Conservation (phyloP, 2,797 vertebrate species). For the Halcyon leucocephala region DNA sequence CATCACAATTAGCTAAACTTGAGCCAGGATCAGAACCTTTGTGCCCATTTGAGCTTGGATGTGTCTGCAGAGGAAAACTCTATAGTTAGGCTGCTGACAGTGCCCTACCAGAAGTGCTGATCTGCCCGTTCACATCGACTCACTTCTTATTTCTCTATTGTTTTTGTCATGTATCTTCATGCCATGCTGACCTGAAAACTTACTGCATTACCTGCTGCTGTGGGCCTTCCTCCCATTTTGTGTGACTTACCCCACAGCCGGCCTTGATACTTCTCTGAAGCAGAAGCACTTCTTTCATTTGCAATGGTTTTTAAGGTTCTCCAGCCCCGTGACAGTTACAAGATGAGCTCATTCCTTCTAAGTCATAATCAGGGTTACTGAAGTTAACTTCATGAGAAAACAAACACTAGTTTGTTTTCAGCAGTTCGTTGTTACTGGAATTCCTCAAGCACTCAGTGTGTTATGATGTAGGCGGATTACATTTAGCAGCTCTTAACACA, state of each 20-base stretch:
- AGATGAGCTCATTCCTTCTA: neutral
- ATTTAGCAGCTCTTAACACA: neutral
- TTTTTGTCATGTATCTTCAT: neutral
- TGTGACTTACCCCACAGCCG: neutral
- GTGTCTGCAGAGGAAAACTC: neutral
- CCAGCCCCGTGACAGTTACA: neutral
- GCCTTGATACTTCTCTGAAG: neutral
- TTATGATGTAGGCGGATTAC: neutral
- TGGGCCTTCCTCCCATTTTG: neutral
- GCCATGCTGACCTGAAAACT: neutral
- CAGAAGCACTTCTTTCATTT: neutral
- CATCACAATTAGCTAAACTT: neutral
- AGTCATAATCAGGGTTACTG: neutral
- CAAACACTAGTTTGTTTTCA: neutral
- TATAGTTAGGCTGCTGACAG: rapidly evolving
- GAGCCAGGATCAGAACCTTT: neutral
- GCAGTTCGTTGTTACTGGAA: neutral
- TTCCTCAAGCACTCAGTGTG: neutral
- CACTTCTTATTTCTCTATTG: neutral
- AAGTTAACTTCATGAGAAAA: neutral
- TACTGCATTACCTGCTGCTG: neutral
- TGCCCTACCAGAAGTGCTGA: neutral
- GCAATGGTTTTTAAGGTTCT: neutral
- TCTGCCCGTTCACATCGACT: neutral
- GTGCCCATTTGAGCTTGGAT: rapidly evolving